Conservation (phyloP, 2,113 vertebrate species). For the Callithrix jacchus region DNA sequence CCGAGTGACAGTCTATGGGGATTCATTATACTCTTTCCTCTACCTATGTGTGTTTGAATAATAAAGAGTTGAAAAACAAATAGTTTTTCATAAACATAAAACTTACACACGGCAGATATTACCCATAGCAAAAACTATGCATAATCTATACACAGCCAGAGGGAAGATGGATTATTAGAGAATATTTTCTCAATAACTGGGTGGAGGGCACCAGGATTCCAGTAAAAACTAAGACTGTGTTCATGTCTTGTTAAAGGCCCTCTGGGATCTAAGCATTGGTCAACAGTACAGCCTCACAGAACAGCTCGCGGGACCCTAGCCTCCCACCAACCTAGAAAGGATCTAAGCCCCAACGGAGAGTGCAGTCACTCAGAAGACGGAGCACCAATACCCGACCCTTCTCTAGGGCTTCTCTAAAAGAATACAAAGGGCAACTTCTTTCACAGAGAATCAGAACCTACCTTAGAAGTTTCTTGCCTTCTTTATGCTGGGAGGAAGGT, state of each 20-base stretch:
- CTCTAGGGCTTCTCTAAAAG: neutral
- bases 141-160: neutral
- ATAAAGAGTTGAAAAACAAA: constrained; percentile 59
- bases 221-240: neutral
- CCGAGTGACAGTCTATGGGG: constrained; percentile 32
- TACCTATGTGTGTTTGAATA: constrained; percentile 47
- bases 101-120: constrained; percentile 5
- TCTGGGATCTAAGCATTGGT: neutral
- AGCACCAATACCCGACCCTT: neutral
- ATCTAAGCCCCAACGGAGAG: neutral
- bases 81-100: constrained; percentile 37
- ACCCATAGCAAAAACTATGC: constrained; percentile 15
- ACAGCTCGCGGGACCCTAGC: neutral
- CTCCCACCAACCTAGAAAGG: neutral
- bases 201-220: neutral
- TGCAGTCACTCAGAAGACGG: neutral
- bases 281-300: neutral
- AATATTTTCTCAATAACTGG: neutral
- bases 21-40: constrained; percentile 56
- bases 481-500: neutral
- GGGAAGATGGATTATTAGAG: neutral
- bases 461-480: neutral
- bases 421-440: neutral
- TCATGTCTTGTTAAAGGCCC: neutral
- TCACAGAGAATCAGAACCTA: neutral